phyloP scores from a whole-genome alignment of 1,140 invertebrate species.

The Argopecten irradians region DNA sequence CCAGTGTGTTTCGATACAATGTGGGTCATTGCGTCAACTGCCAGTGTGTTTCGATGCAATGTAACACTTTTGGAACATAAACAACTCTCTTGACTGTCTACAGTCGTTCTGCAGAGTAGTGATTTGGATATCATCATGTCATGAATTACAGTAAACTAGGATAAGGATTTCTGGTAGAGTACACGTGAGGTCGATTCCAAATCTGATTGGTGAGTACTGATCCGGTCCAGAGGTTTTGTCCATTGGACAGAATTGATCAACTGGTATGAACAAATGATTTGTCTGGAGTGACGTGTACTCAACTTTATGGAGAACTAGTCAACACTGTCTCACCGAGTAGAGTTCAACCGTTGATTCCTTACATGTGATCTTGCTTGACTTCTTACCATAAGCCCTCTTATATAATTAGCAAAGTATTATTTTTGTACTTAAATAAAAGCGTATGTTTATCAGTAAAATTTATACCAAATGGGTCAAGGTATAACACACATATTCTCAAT shows the following conservation, averaged over 20 bases:
- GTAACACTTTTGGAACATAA: no score
- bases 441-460: no score
- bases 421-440: no score
- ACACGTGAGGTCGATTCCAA: neutral
- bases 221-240: neutral
- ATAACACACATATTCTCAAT: no score
- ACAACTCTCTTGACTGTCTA: neutral
- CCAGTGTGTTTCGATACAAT: no score
- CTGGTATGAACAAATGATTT: neutral
- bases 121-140: neutral
- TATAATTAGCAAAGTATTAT: no score
- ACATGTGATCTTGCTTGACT: no score
- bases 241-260: neutral
- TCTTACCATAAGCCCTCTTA: no score
- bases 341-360: no score
- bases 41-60: no score
- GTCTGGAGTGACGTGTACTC: neutral
- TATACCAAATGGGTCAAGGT: no score
- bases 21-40: no score
- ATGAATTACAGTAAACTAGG: neutral
- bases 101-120: neutral
- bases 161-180: neutral
- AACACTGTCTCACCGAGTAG: neutral
- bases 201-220: neutral
- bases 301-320: neutral